Evolutionary conservation across 1,140 invertebrate species (phyloP), one percentile per base, ranked within the genome.

Genomic region (Pogonomyrmex barbatus): DNA sequence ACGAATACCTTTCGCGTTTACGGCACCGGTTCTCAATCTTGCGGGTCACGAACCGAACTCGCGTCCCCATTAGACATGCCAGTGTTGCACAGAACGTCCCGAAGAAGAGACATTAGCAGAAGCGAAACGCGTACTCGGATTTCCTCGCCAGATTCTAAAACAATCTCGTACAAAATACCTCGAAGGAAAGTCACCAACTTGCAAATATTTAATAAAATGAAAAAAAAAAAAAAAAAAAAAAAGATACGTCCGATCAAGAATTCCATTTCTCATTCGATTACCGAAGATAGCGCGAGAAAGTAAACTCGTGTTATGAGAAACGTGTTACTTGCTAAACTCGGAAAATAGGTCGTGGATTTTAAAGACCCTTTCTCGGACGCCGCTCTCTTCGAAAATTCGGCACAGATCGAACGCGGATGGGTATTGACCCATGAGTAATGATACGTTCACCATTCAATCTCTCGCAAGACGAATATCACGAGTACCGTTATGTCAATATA

Each of bases 51-150:
- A 83, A 75, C 39, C 30, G 65, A 81, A 70, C 54, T 47, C 56
- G 42, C 79, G 79, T 83, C 12, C 79, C 54, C 68, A 73, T 83
- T 83, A 75, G 79, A 83, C 75, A 9, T 68, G 45, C 79, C 54
- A 47, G 17, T 24, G 17, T 58, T 58, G 50, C 65, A 68, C 50
- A 30, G 60, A 62, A 39, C 50, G 76, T 65, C 42, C 33, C 33
- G 17, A 36, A 47, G 39, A 71, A n/a, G 30, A 45, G 36, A n/a
- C 42, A 24, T 47, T 39, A 52, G n/a, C n/a, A 14, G 24, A 24
- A 24, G n/a, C 36, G 24, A 54, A n/a, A 24, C 50, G 17, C 9
- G 3, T 5, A 10, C 24, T 2, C 24, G 14, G 6, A 24, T 24
- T 36, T 4, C 30, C 47, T 60, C 17, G 9, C 4, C 24, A 24